Conservation (phyloP, 1,140 invertebrate species). For the Zeugodacus cucurbitae region DNA sequence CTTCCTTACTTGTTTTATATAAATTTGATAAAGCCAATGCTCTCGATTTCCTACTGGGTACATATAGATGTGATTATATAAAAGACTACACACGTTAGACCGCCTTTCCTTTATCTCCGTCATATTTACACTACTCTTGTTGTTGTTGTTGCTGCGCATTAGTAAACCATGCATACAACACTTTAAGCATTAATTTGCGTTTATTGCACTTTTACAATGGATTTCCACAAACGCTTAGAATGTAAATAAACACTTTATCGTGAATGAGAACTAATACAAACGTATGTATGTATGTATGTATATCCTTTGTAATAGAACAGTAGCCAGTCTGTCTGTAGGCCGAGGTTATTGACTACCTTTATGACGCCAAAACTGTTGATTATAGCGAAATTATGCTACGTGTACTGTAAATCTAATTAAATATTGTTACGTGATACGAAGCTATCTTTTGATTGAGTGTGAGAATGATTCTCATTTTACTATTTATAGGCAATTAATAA, state of each 20-base stretch:
- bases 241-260: neutral
- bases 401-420: neutral
- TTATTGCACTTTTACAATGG: constrained; percentile 12
- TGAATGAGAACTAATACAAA: neutral
- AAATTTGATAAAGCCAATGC: no score
- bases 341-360: constrained; percentile 19
- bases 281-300: neutral
- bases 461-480: neutral
- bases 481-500: neutral
- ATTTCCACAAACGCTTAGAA: neutral
- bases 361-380: neutral
- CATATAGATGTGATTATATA: no score
- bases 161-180: neutral
- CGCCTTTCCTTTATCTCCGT: neutral
- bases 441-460: neutral
- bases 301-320: neutral
- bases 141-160: neutral
- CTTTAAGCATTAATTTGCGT: constrained; percentile 14
- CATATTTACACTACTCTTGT: neutral
- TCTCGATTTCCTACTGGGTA: neutral
- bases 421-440: neutral
- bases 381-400: constrained; percentile 33
- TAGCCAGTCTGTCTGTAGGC: constrained; percentile 21
- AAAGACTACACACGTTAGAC: neutral
- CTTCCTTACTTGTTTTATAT: no score